These are phyloP conservation scores for Odobenus rosmarus DNA, from an alignment of 2,113 vertebrate genomes.

Conservation along the genomic window DNA sequence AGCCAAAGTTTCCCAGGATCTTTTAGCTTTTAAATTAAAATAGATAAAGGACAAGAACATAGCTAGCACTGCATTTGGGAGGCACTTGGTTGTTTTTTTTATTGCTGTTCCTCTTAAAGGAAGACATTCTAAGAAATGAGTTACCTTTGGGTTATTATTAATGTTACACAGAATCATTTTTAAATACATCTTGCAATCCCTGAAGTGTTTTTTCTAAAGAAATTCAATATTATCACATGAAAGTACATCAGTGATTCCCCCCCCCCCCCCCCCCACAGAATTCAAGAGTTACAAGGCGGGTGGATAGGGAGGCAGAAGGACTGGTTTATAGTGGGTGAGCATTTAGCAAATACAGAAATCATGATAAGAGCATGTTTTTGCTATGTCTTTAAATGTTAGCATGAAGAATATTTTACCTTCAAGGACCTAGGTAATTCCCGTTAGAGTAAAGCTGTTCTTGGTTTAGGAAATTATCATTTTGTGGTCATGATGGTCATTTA, in stretches of 20 bases:
- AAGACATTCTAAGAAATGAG: slow-evolving; percentile 14
- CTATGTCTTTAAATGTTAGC: neutral
- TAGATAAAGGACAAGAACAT: neutral
- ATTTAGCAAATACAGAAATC: neutral
- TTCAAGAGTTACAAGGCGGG: neutral
- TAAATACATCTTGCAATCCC: slow-evolving; percentile 13
- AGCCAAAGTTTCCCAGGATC: neutral
- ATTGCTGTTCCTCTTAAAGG: neutral
- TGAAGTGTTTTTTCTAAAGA: slow-evolving; percentile 22
- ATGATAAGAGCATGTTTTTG: neutral
- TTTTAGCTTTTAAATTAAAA: slow-evolving; percentile 53
- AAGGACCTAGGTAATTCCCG: neutral
- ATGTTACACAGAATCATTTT: slow-evolving; percentile 22
- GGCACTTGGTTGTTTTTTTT: neutral
- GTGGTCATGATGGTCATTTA: neutral
- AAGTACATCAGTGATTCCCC: neutral
- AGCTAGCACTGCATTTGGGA: neutral
- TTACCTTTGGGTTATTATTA: slow-evolving; percentile 20
- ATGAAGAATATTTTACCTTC: slow-evolving; percentile 12
- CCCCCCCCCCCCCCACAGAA: neutral
- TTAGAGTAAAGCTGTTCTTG: neutral
- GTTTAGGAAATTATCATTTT: neutral
- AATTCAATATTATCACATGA: neutral
- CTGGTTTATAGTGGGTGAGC: neutral
- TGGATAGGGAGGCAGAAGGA: neutral